Conservation (phyloP, 2,888 invertebrate genomes). For the Thelaira solivaga region DNA sequence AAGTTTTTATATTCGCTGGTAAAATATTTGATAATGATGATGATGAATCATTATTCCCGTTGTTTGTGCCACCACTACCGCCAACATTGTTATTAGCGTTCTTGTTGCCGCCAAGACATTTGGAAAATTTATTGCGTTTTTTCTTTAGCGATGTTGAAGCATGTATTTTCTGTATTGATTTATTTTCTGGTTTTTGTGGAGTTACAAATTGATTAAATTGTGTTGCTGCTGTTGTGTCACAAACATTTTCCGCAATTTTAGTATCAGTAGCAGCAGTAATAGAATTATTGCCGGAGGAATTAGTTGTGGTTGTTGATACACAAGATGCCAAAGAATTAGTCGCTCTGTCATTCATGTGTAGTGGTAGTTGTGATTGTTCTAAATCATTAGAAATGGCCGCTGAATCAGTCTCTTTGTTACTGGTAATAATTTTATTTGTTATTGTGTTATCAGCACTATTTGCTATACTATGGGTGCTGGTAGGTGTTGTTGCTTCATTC, state of each 20-base stretch:
- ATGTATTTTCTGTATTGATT: conserved; percentile 53
- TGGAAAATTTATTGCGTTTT: conserved; percentile 65
- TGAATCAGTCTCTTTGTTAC: conserved; percentile 74
- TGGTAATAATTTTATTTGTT: conserved; percentile 20
- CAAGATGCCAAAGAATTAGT: conserved; percentile 60
- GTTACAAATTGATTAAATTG: conserved; percentile 58
- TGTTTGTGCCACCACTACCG: conserved; percentile 9
- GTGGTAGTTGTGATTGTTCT: conserved; percentile 39
- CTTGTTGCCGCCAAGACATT: conserved; percentile 33
- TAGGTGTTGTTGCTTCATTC: conserved; percentile 10
- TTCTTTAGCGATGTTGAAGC: conserved; percentile 68
- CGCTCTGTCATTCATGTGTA: conserved; percentile 42
- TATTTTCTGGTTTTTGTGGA: conserved; percentile 53
- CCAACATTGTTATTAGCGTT: background rate
- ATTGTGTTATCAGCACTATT: background rate
- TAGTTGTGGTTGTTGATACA: conserved; percentile 25
- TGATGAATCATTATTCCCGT: conserved; percentile 40
- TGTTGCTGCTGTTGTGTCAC: background rate
- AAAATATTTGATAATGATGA: conserved; percentile 64
- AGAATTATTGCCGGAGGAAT: conserved; percentile 37
- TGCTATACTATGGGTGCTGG: background rate
- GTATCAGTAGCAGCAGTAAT: conserved; percentile 1
- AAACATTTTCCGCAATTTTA: conserved; percentile 6
- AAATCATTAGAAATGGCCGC: conserved; percentile 68
- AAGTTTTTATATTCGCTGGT: conserved; percentile 71